Evolutionary conservation across 2,113 vertebrate genomes (phyloP), one percentile per base, ranked within the genome.

Genomic region (Grallaria varia): DNA sequence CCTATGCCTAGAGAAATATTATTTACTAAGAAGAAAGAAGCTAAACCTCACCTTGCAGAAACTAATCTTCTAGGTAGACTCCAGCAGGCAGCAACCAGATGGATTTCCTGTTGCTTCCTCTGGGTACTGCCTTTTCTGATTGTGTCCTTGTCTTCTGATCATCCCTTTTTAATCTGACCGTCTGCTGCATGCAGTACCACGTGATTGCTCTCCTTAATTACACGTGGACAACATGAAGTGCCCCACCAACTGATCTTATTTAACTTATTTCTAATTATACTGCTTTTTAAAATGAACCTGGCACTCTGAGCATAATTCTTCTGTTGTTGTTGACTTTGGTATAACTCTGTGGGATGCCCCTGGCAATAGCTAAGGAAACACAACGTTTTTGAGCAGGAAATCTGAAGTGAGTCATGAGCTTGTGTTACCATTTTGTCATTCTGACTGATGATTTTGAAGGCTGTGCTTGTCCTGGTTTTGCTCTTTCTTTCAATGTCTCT

Each of bases 211-310:
- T 62, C n/a, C 82, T 91, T 82, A 84, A 93, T 97, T 95, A 67
- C 13, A 0, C 74, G 78, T 49, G 92, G 93, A 71, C 88, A 94
- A 56, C 56, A 49, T 21, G 68, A 95, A 91, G 56, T 55, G 60
- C 42, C 50, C 56, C 63, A 71, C 87, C 77, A 95, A 91, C 87
- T 82, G 91, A 84, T 87, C 83, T 52, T 35, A 86, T 83, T 87
- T 90, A 53, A 94, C 94, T 90, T 84, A 60, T 80, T 96, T 91
- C 78, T 92, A 95, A 96, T 97, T 96, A 94, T 58, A 28, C 59
- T 31, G n/a, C 53, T 80, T 87, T 80, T 81, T 40, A 56, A 96
- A 97, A 90, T 5, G 8, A 93, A 78, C 23, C 72, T 93, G 73
- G 56, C 82, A 78, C 56, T 74, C 73, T 30, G 64, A 86, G 80